These are phyloP conservation scores for Dicycla oo DNA, from an alignment of 2,888 invertebrate genomes.

Conservation along the genomic window DNA sequence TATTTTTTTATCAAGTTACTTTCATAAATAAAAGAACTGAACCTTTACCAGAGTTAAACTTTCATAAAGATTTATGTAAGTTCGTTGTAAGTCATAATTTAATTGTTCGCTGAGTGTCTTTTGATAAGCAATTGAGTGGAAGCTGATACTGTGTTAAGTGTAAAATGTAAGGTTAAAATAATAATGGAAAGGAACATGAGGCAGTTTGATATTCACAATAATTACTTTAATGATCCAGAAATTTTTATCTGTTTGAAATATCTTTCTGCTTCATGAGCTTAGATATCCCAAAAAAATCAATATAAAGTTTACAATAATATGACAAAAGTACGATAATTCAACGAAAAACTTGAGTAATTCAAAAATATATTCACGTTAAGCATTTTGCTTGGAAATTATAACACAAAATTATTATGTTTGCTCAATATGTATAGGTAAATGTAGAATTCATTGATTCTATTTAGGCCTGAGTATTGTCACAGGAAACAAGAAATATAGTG, in stretches of 20 bases:
- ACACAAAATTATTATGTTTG: conserved; percentile 63
- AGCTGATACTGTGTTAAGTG: conserved; percentile 45
- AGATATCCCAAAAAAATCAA: conserved; percentile 2
- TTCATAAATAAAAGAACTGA: not conserved
- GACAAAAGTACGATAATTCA: conserved; percentile 70
- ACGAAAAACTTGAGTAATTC: conserved; percentile 67
- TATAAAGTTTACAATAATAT: conserved; percentile 40
- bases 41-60: conserved; percentile 2
- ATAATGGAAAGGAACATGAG: conserved; percentile 25
- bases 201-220: conserved; percentile 37
- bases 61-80: not conserved
- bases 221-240: not conserved
- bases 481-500: conserved; percentile 8
- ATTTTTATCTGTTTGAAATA: not conserved
- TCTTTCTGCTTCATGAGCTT: conserved; percentile 45
- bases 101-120: conserved; percentile 35
- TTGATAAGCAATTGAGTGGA: conserved; percentile 39
- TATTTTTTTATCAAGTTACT: too few species aligned
- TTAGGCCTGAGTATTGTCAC: conserved; percentile 51
- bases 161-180: conserved; percentile 35
- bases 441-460: conserved; percentile 43
- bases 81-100: conserved; percentile 11
- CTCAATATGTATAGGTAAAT: conserved; percentile 64
- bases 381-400: conserved; percentile 51
- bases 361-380: conserved; percentile 66